Evolutionary conservation across 2,797 vertebrate species (phyloP), one percentile per base, ranked within the genome.

Genomic region (Myripristis murdjan): DNA sequence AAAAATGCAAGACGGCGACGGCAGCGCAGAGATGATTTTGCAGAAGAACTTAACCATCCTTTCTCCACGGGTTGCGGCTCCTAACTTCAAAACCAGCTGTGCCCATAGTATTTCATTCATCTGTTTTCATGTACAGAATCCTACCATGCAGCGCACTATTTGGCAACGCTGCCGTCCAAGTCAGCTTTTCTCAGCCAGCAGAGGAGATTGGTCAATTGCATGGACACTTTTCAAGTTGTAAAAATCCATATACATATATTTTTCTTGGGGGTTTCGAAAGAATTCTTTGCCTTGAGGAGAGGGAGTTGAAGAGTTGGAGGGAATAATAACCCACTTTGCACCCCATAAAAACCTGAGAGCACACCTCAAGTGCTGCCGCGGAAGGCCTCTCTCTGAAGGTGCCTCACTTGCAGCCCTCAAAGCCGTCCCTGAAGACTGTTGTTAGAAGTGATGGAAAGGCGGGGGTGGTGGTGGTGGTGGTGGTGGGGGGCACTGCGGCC

Each of bases 321-420:
- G 73, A 87, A 76, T 89, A 89, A 91, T 77, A 66, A 71, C 71
- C 83, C 81, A 82, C 84, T 94, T 94, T 89, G 75, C 91, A 94
- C 90, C 88, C 94, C 91, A 46, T 95, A 93, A 94, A 95, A 89
- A 66, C 66, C 63, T 66, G 64, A 5, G 46, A 80, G 69, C 54
- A 65, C 79, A 87, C 81, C 82, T 90, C 52, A 2, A 56, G 81
- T 64, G 65, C 67, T 70, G 84, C 82, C 72, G 75, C 60, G 72
- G 62, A 71, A 75, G 78, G 76, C 58, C 71, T 77, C 75, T 61
- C 46, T 6, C 58, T 59, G 63, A 82, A 83, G 60, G 70, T 56
- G 52, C 65, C 68, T 77, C 33, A 20, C 56, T 71, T 31, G 24
- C 54, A 47, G 37, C 57, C 64, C 63, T 55, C 44, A 23, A 35